These are phyloP conservation scores for Athrips mouffetella DNA, from an alignment of 2,888 invertebrate species.

Conservation along the genomic window DNA sequence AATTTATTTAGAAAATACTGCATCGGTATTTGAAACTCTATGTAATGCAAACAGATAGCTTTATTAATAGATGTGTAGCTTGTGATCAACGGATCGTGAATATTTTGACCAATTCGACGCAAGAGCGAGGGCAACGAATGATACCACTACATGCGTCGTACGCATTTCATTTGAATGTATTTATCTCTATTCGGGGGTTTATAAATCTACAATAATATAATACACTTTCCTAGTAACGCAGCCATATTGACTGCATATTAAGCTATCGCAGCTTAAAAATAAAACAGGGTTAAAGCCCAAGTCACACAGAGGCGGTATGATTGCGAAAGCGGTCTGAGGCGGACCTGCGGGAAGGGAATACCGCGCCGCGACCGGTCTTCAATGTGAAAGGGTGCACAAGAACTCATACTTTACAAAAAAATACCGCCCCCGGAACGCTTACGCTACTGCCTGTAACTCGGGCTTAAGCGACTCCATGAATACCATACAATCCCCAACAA, in stretches of 20 bases:
- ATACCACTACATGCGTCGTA: slow-evolving; percentile 30
- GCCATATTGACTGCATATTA: too few species aligned
- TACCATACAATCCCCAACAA: slow-evolving; percentile 13
- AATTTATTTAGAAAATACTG: background rate
- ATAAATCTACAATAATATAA: background rate
- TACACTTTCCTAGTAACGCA: too few species aligned
- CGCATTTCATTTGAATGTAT: slow-evolving; percentile 38
- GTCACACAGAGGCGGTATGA: too few species aligned
- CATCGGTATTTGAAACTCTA: background rate
- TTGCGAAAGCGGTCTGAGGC: too few species aligned
- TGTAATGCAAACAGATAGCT: slow-evolving; percentile 1
- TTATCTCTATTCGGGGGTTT: slow-evolving; percentile 15
- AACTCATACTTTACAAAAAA: too few species aligned
- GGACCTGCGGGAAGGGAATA: too few species aligned
- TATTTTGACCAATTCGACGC: slow-evolving; percentile 52
- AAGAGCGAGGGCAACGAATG: slow-evolving; percentile 43
- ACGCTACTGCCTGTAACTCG: too few species aligned
- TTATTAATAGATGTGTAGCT: slow-evolving; percentile 20
- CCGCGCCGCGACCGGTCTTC: too few species aligned
- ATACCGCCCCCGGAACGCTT: too few species aligned
- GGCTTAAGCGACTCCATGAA: slow-evolving; percentile 14
- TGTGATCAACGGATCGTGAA: slow-evolving; percentile 60
- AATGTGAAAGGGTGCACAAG: too few species aligned
- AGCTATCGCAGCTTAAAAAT: too few species aligned
- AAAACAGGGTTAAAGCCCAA: too few species aligned